Evolutionary conservation across 1,140 invertebrate species (phyloP).

Genomic region (Drosophila parabipectinata): DNA sequence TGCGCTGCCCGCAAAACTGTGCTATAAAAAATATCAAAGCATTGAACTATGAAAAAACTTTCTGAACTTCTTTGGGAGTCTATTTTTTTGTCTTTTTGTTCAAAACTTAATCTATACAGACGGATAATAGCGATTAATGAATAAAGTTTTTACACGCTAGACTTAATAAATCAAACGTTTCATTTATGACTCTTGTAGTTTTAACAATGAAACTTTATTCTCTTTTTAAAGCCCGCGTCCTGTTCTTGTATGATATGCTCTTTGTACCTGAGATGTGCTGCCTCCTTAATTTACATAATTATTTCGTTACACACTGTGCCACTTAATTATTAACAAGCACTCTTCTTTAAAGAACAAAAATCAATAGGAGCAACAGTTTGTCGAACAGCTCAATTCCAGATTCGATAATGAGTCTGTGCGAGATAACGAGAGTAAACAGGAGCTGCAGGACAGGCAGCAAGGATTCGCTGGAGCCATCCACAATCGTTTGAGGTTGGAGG

Average conservation of each 20-base stretch:
- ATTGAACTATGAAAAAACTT: not conserved
- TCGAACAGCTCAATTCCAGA: conserved; percentile 5
- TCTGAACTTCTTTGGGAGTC: not conserved
- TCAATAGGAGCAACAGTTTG: conserved; percentile 19
- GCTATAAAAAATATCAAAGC: conserved; percentile 32
- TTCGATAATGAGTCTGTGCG: conserved; percentile 16
- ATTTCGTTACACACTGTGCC: not conserved
- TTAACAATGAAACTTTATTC: not conserved
- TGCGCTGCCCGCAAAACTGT: conserved; percentile 44
- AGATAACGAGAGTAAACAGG: conserved; percentile 1
- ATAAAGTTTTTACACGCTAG: not conserved
- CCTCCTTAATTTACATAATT: not conserved
- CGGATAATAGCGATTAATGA: not conserved
- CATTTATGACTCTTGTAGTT: not conserved
- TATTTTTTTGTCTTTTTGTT: not conserved
- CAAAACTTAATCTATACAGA: not conserved
- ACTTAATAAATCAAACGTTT: not conserved
- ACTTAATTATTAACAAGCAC: conserved; percentile 5
- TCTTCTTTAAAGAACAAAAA: not conserved
- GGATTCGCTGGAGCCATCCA: conserved; percentile 8
- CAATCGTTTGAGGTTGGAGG: conserved; percentile 26
- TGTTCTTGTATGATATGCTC: not conserved
- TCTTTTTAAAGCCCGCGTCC: not conserved
- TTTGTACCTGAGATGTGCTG: not conserved
- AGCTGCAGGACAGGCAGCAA: not conserved